Evolutionary conservation across 2,888 invertebrate genomes (phyloP), one percentile per base, ranked within the genome.

Genomic region (Julus scanicus): DNA sequence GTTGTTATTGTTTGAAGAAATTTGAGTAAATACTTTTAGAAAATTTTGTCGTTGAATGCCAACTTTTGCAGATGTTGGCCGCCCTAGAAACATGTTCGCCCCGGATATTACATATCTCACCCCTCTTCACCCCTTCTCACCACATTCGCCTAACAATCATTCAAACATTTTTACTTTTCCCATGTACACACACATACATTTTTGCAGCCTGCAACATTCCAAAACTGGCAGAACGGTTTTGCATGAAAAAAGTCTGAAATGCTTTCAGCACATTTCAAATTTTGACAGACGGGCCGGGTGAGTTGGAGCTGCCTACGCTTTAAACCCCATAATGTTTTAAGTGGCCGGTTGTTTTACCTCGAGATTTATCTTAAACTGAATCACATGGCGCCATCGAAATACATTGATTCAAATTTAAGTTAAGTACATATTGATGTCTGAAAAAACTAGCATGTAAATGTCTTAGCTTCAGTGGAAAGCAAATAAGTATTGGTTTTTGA

Each of bases 1-100:
- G 71, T 71, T 71, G 71, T 71, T 71, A 71, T 71, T 71, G 71
- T 71, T 71, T 71, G 71, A 71, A 29, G 71, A 71, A 71, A 71
- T 71, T 71, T 29, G 71, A 71, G 71, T 71, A 71, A 71, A 71
- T 71, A 71, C 71, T 71, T 71, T 71, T 20, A 71, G 71, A 71
- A 71, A 20, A 71, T 71, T 49, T 71, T 71, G 71, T 71, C 71
- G 29, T 29, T 29, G 71, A 71, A 71, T 29, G 71, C 71, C 71
- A 71, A 11, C 11, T 71, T 71, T 71, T 71, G 71, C 71, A 71
- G 71, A 71, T 71, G 71, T 20, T 71, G 11, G 71, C 71, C 63
- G 29, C 71, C 71, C 29, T 20, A 11, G 20, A 20, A 71, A 20
- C 71, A 29, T 29, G 71, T 71, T 20, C 40, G 84, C 84, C 84